Conservation (phyloP, 1,140 invertebrate species). For the Penaeus vannamei region DNA sequence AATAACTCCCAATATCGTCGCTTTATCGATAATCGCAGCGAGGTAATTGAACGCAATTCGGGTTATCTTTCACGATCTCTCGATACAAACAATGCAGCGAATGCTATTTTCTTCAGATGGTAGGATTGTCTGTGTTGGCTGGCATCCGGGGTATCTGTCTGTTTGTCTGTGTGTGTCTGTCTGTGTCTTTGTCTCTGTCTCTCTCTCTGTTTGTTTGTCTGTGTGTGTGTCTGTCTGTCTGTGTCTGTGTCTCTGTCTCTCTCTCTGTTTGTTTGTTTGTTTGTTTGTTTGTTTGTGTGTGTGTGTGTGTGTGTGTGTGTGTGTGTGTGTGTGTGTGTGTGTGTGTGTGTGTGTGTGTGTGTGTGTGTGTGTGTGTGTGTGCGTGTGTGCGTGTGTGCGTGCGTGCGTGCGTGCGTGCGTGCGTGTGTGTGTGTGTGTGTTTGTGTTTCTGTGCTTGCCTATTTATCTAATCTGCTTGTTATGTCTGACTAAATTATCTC, state of each 20-base stretch:
- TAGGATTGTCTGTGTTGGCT: background rate
- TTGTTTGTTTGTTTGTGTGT: too few relatives aligned
- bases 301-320: too few relatives aligned
- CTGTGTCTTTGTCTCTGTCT: background rate
- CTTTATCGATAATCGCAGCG: too few relatives aligned
- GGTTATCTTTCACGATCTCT: too few relatives aligned
- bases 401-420: slow-evolving; percentile 9
- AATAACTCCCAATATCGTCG: too few relatives aligned
- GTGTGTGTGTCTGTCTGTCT: background rate
- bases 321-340: slow-evolving; percentile 11
- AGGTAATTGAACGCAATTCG: too few relatives aligned
- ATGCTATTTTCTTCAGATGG: too few relatives aligned
- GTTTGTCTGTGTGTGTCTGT: background rate
- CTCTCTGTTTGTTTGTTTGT: too few relatives aligned
- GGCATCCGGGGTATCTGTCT: background rate
- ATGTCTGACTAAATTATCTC: too few relatives aligned
- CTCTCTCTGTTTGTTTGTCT: background rate
- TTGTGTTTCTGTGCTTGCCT: background rate
- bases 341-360: slow-evolving; percentile 5
- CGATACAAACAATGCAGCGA: too few relatives aligned
- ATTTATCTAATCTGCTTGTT: too few relatives aligned
- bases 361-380: slow-evolving; percentile 6
- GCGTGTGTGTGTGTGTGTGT: background rate
- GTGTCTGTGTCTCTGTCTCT: too few relatives aligned
- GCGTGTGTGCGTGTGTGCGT: slow-evolving; percentile 10